Evolutionary conservation across 1,140 invertebrate genomes (phyloP).

Genomic region (Leptinotarsa defecta): DNA sequence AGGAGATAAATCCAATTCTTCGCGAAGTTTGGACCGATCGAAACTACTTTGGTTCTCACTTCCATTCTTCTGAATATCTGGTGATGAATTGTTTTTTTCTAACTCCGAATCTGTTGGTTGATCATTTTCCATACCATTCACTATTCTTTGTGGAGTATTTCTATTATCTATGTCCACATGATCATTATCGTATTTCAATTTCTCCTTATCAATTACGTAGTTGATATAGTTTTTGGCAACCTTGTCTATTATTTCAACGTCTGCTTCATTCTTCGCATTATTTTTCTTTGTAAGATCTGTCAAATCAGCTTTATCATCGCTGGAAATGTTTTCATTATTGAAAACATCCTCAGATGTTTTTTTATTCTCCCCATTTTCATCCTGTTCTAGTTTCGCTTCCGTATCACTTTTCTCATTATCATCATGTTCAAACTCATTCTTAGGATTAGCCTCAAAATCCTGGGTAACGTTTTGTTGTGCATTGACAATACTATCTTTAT

Average conservation of each 20-base stretch:
- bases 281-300: background rate
- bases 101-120: background rate
- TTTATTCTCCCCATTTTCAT: too few species aligned
- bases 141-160: too few species aligned
- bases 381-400: too few species aligned
- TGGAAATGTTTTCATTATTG: background rate
- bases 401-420: too few species aligned
- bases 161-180: too few species aligned
- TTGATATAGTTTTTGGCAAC: slow-evolving; percentile 17
- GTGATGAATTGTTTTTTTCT: background rate
- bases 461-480: too few species aligned
- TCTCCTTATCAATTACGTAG: slow-evolving; percentile 5
- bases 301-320: background rate
- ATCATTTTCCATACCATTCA: too few species aligned
- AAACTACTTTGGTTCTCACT: background rate
- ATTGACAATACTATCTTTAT: too few species aligned
- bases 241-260: slow-evolving; percentile 9
- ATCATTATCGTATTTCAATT: too few species aligned
- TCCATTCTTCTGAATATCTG: background rate
- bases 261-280: slow-evolving; percentile 13
- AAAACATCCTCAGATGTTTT: background rate
- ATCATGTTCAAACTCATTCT: too few species aligned
- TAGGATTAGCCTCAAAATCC: too few species aligned
- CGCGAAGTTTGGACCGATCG: background rate
- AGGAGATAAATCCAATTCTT: background rate